Conservation (phyloP, 2,797 vertebrate species). For the Dermochelys coriacea region DNA sequence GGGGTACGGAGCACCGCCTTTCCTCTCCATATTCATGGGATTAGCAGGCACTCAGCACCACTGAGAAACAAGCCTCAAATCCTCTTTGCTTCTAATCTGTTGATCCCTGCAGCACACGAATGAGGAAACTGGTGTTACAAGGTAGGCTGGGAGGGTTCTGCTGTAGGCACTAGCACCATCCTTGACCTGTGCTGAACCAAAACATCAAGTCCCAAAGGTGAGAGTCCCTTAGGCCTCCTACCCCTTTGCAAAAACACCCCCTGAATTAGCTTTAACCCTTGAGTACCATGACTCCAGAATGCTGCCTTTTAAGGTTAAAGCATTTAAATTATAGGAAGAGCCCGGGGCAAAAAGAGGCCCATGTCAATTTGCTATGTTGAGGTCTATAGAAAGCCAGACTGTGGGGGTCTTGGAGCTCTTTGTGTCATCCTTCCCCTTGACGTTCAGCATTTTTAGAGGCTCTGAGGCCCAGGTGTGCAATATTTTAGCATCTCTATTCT, state of each 20-base stretch:
- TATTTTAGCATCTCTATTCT: background rate
- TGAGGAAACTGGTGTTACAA: background rate
- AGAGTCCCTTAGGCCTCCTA: conserved; percentile 20
- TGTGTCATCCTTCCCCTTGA: conserved; percentile 49
- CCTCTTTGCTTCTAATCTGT: background rate
- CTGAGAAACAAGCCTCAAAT: conserved; percentile 1
- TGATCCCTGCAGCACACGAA: conserved; percentile 5
- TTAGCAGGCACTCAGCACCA: background rate
- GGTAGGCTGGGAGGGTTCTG: background rate
- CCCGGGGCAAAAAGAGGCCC: conserved; percentile 70
- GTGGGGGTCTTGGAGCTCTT: conserved; percentile 60
- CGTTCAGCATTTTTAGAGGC: conserved; percentile 51
- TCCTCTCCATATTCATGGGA: background rate
- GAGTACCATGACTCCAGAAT: conserved; percentile 70
- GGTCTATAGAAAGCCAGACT: conserved; percentile 48
- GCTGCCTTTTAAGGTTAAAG: conserved; percentile 72
- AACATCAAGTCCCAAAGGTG: conserved; percentile 45
- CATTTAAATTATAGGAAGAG: conserved; percentile 67
- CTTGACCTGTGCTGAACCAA: conserved; percentile 5
- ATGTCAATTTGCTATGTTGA: conserved; percentile 67
- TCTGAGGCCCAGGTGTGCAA: conserved; percentile 27
- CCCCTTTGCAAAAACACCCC: conserved; percentile 28
- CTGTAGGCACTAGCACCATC: fast-evolving
- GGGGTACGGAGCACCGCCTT: background rate
- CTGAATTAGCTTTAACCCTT: conserved; percentile 51